Evolutionary conservation across 2,113 vertebrate species (phyloP).

Genomic region (Benitochromis conjunctus): DNA sequence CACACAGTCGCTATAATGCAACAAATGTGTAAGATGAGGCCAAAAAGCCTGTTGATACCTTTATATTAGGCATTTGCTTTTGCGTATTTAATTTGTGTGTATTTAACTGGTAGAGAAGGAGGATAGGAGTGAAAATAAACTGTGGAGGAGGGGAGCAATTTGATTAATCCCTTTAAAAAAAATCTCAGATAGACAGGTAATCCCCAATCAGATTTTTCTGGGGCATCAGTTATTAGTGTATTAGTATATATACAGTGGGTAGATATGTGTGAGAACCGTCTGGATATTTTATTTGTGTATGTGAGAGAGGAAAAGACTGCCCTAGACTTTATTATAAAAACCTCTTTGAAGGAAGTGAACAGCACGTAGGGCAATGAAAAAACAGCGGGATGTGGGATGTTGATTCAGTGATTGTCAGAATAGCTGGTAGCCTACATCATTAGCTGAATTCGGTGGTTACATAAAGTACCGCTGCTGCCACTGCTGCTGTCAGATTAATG

Average conservation of each 20-base stretch:
- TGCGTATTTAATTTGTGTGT: background rate
- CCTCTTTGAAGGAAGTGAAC: constrained; percentile 32
- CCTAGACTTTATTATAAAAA: background rate
- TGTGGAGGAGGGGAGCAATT: background rate
- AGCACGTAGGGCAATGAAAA: constrained; percentile 21
- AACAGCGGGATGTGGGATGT: constrained; percentile 36
- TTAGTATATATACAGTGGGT: background rate
- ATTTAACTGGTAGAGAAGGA: background rate
- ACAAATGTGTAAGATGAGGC: background rate
- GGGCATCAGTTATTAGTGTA: background rate
- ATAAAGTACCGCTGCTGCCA: background rate
- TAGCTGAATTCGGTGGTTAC: constrained; percentile 26
- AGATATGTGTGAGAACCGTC: background rate
- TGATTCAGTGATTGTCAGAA: constrained; percentile 37
- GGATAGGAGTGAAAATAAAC: background rate
- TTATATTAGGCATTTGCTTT: background rate
- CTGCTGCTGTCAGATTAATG: background rate
- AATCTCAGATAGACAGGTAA: constrained; percentile 12
- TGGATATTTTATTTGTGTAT: background rate
- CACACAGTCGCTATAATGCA: background rate
- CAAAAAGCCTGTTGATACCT: background rate
- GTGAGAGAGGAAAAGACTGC: background rate
- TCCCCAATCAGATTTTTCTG: constrained; percentile 11
- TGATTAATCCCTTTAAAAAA: background rate
- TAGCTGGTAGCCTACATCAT: constrained; percentile 39